Base-by-base conservation (phyloP, 1,140 invertebrate genomes). In the Drosophila setifemur region DNA sequence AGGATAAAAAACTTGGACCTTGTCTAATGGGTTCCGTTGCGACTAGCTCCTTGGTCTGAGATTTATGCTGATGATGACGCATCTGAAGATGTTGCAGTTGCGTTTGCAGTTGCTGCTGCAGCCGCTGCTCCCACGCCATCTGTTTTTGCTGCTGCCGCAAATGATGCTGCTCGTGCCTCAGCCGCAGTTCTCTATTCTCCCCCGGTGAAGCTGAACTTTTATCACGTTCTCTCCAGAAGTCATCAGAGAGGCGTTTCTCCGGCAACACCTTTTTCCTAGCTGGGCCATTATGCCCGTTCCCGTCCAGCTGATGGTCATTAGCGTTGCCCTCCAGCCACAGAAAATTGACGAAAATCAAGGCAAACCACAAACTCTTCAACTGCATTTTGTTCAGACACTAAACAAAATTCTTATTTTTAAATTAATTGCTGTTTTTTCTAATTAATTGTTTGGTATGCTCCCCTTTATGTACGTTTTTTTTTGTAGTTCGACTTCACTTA, bases 21-120 rank as follows among this genome's bases (percentile, higher is more conserved):
- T 58, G 42, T 64, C 47, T 48, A 61, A 74, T 74, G 63, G 54
- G 11, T 23, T 63, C 35, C 37, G 40, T 55, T 14, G 50, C 18
- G 19, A 45, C n/a, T n/a, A 37, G 50, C 23, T 64, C 12, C 37
- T 43, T 39, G 11, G 39, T 40, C 44, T 60, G 64, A 58, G 70
- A 79, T 79, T 79, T 79, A 79, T 79, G 75, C 70, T 74, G 75
- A 79, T 79, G 75, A 74, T 69, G 64, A 75, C 55, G 42, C 67
- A 49, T 43, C 31, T 31, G 21, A 23, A 33, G 42, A 7, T 60
- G 12, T 18, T 31, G 19, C 19, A 61, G 53, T 58, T 61, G 52
- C 37, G 58, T 19, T 18, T 60, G 57, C 37, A 61, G 21, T 29
- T 61, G 53, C 26, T 33, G 53, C 26, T 57, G 57, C 57, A 61